These are phyloP conservation scores for Volucella zonaria DNA, from an alignment of 2,888 invertebrate genomes.

Conservation along the genomic window DNA sequence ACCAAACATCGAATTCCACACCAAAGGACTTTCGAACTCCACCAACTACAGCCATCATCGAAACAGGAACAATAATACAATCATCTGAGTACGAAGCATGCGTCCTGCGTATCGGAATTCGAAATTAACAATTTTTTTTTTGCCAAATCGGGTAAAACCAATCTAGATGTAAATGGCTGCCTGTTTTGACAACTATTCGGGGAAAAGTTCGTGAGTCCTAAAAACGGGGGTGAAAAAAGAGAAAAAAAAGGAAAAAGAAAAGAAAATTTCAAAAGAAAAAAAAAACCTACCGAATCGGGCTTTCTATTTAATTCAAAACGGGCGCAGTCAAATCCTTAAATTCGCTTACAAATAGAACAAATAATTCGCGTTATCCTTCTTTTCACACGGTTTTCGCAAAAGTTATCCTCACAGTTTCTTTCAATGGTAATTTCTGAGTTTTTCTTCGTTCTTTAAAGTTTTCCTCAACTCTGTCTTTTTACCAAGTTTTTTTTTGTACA, in stretches of 20 bases:
- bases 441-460: conserved; percentile 22
- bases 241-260: conserved; percentile 32
- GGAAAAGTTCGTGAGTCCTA: conserved; percentile 67
- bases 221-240: conserved; percentile 62
- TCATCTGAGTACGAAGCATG: conserved; percentile 70
- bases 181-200: conserved; percentile 77
- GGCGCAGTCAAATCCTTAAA: conserved; percentile 59
- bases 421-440: conserved; percentile 65
- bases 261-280: not conserved
- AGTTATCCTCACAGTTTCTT: conserved; percentile 23
- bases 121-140: conserved; percentile 61
- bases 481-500: conserved; percentile 17
- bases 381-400: conserved; percentile 18
- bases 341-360: not conserved
- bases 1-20: conserved; percentile 50
- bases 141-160: conserved; percentile 63
- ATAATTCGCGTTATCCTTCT: conserved; percentile 49
- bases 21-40: conserved; percentile 63
- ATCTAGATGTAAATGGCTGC: conserved; percentile 76
- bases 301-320: conserved; percentile 71
- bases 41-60: conserved; percentile 58
- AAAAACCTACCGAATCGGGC: conserved; percentile 42
- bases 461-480: not conserved
- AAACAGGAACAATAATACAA: conserved; percentile 70
- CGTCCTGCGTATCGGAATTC: conserved; percentile 73